These are phyloP conservation scores for Myxocyprinus asiaticus DNA, from an alignment of 2,113 vertebrate species.

Conservation along the genomic window DNA sequence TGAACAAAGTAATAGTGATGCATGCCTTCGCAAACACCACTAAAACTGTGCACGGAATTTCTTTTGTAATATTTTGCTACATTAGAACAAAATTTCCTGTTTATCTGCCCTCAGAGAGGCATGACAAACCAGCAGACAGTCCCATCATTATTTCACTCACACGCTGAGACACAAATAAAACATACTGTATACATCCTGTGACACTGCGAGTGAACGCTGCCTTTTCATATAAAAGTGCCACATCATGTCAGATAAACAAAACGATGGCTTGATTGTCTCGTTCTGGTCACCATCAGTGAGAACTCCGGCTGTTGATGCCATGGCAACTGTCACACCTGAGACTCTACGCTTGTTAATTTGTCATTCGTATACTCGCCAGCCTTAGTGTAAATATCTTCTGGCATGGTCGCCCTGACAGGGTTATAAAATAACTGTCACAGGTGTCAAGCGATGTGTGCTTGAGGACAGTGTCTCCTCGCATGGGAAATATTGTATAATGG, in stretches of 20 bases:
- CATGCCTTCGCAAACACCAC: too few species aligned
- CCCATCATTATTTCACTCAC: background rate
- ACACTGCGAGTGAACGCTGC: background rate
- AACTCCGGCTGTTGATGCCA: conserved; percentile 6
- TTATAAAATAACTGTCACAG: conserved; percentile 48
- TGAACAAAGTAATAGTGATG: too few species aligned
- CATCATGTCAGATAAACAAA: conserved; percentile 24
- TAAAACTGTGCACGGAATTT: too few species aligned
- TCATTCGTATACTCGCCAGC: conserved; percentile 19
- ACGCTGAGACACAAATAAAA: background rate
- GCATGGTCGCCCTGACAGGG: conserved; percentile 30
- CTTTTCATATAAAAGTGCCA: conserved; percentile 29
- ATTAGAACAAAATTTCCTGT: too few species aligned
- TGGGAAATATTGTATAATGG: conserved; percentile 2
- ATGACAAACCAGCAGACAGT: background rate
- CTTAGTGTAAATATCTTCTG: conserved; percentile 8
- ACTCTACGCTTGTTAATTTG: conserved; percentile 12
- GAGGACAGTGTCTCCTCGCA: background rate
- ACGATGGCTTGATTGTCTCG: conserved; percentile 23
- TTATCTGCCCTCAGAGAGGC: background rate
- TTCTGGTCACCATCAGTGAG: conserved; percentile 3
- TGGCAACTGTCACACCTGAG: conserved; percentile 4
- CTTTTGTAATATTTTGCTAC: too few species aligned
- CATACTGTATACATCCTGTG: background rate
- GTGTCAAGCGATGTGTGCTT: conserved; percentile 15